Conservation (phyloP, 2,113 vertebrate species). For the Cheirogaleus medius region DNA sequence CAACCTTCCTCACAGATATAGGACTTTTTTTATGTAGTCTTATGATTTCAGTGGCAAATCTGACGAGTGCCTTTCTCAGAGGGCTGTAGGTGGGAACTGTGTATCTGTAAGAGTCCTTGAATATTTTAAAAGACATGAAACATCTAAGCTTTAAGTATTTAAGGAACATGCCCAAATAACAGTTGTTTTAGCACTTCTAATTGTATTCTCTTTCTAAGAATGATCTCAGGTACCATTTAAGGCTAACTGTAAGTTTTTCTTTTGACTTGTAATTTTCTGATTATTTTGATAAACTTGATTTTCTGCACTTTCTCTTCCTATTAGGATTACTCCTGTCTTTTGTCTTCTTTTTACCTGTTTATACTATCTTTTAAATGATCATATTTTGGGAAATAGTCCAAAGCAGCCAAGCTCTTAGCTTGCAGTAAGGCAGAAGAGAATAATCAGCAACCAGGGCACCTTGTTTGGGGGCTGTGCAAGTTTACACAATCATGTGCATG, state of each 20-base stretch:
- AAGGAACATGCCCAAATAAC: neutral
- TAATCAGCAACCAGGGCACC: neutral
- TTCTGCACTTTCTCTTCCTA: neutral
- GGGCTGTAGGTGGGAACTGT: neutral
- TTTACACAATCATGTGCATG: neutral
- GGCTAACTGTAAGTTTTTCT: neutral
- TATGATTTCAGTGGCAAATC: neutral
- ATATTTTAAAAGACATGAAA: neutral
- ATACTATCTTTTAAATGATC: neutral
- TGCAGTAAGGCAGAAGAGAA: neutral
- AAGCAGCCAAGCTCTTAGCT: constrained; percentile 11
- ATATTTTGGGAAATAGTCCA: neutral
- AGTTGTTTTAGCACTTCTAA: neutral
- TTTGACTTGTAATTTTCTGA: constrained; percentile 19
- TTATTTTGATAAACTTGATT: constrained; percentile 37
- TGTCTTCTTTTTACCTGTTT: neutral
- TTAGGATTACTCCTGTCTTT: neutral
- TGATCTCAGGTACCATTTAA: neutral
- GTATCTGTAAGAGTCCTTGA: neutral
- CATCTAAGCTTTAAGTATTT: neutral
- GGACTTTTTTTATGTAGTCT: neutral
- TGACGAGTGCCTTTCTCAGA: neutral
- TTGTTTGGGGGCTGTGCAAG: neutral
- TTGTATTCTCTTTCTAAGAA: constrained; percentile 46
- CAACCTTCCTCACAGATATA: neutral